Percentiles rank a stretch among this genome's conserved stretches.
Conservation (phyloP, 2,797 vertebrate species). For the Dendrocincla fuliginosa region DNA sequence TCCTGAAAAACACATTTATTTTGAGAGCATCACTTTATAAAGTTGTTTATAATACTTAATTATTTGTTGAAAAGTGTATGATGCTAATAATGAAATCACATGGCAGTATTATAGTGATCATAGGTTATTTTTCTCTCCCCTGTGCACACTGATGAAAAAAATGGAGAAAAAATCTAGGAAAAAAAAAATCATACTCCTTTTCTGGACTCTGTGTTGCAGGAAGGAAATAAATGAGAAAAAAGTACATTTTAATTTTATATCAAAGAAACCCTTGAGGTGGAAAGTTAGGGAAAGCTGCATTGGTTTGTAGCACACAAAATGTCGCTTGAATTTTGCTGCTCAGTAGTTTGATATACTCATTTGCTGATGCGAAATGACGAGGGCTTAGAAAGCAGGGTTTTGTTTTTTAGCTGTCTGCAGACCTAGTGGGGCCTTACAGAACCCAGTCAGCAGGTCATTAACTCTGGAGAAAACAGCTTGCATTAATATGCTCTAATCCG, state of each 20-base stretch:
- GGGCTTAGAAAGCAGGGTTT: slow-evolving; percentile 84
- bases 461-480: slow-evolving; percentile 98
- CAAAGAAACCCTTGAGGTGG: slow-evolving; percentile 83
- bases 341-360: slow-evolving; percentile 84
- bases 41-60: neutral
- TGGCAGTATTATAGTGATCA: neutral
- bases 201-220: slow-evolving; percentile 38
- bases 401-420: slow-evolving; percentile 82
- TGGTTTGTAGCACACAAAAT: slow-evolving; percentile 78
- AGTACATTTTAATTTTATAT: slow-evolving; percentile 79
- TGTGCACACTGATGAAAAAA: neutral
- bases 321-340: slow-evolving; percentile 82
- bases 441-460: slow-evolving; percentile 91
- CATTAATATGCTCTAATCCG: slow-evolving; percentile 99
- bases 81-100: neutral
- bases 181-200: neutral
- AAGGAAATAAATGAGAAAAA: slow-evolving; percentile 45
- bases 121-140: neutral
- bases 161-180: neutral
- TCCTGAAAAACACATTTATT: neutral
- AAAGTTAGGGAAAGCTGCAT: slow-evolving; percentile 76
- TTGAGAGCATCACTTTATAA: neutral
- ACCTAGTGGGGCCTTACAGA: slow-evolving; percentile 80
- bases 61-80: neutral
- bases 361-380: slow-evolving; percentile 86